Conservation (phyloP, 30 jellyfish, hydroid and myxozoan genomes). For the Hydractinia echinata region DNA sequence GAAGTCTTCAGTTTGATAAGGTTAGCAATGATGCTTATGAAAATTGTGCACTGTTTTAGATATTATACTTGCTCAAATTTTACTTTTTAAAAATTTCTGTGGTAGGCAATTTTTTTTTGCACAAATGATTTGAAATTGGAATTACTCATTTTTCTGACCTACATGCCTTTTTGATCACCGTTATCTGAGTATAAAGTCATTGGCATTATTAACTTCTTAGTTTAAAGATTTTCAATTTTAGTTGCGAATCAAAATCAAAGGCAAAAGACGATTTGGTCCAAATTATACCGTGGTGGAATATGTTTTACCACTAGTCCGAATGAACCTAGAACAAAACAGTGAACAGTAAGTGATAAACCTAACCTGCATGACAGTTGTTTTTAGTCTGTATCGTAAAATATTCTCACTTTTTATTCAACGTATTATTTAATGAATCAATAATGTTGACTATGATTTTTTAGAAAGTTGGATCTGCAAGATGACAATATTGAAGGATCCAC, state of each 20-base stretch:
- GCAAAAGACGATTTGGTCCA: conserved; percentile 89
- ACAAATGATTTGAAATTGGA: no score
- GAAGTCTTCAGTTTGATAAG: conserved; percentile 88
- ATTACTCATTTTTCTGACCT: no score
- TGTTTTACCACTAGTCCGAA: conserved; percentile 75
- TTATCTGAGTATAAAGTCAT: neutral
- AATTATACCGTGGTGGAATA: conserved; percentile 80
- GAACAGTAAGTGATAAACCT: conserved; percentile 58
- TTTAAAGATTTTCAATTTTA: neutral
- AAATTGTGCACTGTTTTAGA: no score
- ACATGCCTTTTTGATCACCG: no score
- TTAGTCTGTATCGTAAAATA: neutral
- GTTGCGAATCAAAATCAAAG: conserved; percentile 85
- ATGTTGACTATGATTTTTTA: conserved; percentile 17
- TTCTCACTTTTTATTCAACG: neutral
- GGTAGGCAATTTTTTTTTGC: no score
- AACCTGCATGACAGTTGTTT: neutral
- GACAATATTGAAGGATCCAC: conserved; percentile 72
- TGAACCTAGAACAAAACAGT: conserved; percentile 68
- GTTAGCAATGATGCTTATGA: conserved; percentile 12
- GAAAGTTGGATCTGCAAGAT: conserved; percentile 74
- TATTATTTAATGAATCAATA: no score
- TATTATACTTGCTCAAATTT: no score
- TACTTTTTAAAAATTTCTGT: no score
- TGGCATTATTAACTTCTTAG: neutral